A percentile compares a stretch with the other conserved stretches of the same genome.
Conservation (phyloP, 2,797 vertebrate genomes). For the Moxostoma hubbsi region DNA sequence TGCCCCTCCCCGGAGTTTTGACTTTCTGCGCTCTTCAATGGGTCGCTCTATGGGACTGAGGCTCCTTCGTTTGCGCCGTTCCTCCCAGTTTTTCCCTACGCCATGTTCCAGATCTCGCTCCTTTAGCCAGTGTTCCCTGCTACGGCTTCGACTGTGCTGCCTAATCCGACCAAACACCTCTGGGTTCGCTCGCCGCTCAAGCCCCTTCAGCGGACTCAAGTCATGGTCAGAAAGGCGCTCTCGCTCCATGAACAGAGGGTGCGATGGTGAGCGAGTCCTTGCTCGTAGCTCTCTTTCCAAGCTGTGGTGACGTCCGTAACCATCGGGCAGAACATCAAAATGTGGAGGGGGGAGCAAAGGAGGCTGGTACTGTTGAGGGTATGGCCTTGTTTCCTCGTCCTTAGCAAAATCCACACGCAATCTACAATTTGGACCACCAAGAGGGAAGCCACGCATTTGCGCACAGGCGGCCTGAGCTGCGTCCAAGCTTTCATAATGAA, state of each 20-base stretch:
- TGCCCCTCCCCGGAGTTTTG: conserved; percentile 72
- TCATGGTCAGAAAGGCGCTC: conserved; percentile 88
- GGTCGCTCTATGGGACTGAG: conserved; percentile 79
- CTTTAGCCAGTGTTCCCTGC: conserved; percentile 88
- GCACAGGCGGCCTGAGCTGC: conserved; percentile 94
- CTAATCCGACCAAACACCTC: conserved; percentile 84
- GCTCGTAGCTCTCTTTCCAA: conserved; percentile 88
- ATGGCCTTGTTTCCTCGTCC: conserved; percentile 88
- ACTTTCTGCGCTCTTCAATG: conserved; percentile 81
- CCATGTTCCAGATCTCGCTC: conserved; percentile 79
- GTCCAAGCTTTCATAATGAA: conserved; percentile 96
- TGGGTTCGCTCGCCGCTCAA: conserved; percentile 82
- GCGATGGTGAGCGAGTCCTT: conserved; percentile 85
- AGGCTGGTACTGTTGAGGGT: conserved; percentile 87
- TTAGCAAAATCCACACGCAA: conserved; percentile 96
- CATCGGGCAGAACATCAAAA: conserved; percentile 87
- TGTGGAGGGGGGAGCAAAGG: conserved; percentile 80
- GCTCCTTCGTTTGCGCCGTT: conserved; percentile 81
- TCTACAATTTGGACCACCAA: conserved; percentile 88
- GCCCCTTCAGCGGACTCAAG: conserved; percentile 85
- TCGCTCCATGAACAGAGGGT: conserved; percentile 81
- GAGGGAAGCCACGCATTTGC: conserved; percentile 94
- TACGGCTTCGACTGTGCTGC: conserved; percentile 88
- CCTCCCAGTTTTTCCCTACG: conserved; percentile 79
- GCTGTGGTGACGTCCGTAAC: conserved; percentile 86